phyloP scores from a whole-genome alignment of 1,140 invertebrate species.

The Marisa cornuarietis region DNA sequence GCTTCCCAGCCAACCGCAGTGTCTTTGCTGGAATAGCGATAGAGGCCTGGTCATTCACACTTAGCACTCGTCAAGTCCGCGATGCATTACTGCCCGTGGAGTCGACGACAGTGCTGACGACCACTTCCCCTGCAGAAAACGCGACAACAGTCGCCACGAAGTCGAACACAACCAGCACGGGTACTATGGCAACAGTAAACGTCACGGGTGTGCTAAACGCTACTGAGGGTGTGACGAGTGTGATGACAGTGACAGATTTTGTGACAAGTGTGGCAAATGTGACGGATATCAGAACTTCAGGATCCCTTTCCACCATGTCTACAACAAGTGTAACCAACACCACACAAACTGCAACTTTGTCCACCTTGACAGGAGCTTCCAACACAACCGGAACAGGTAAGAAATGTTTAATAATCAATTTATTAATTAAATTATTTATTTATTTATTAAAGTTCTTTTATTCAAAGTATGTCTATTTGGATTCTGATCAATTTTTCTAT shows the following conservation, averaged over 20 bases:
- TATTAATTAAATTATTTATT: no score
- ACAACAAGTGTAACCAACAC: neutral
- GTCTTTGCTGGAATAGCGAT: constrained; percentile 39
- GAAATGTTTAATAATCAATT: no score
- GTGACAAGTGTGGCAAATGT: constrained; percentile 6
- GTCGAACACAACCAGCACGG: neutral
- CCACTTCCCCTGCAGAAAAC: constrained; percentile 19
- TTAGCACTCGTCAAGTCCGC: constrained; percentile 33
- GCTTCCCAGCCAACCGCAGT: neutral
- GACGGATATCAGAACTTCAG: no score
- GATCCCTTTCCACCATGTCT: neutral
- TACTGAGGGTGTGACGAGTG: constrained; percentile 8
- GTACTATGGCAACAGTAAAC: neutral
- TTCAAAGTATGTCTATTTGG: no score
- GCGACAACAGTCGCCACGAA: constrained; percentile 12
- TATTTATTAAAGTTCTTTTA: no score
- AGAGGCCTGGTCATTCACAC: constrained; percentile 32
- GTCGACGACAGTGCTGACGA: constrained; percentile 25
- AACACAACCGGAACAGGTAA: no score
- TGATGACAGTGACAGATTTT: neutral
- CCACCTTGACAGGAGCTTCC: no score
- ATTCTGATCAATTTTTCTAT: no score
- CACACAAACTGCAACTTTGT: neutral
- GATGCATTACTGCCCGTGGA: constrained; percentile 19
- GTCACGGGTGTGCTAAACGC: neutral